Evolutionary conservation across 1,140 invertebrate species (phyloP), one percentile per base, ranked within the genome.

Genomic region (Teleopsis dalmanni): DNA sequence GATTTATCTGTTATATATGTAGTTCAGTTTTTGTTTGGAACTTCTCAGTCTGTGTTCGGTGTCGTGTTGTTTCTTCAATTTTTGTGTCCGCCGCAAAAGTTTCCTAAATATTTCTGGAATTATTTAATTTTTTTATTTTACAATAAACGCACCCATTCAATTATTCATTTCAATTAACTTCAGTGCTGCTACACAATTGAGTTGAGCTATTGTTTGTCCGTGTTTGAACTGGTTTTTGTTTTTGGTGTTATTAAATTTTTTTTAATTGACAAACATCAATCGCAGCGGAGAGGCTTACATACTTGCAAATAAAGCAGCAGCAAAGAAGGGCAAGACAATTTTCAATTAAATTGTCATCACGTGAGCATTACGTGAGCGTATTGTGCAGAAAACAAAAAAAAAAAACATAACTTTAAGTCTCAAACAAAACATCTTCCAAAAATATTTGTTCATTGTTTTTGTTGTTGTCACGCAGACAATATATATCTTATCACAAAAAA

Each of bases 331-430:
- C 35, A 33, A 50, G 42, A 50, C 35, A 29, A 43, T 31, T 29
- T 16, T 31, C 27, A 40, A 27, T 13, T 31, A 31, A 19, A 49
- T 35, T 42, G 40, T 34, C 48, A 49, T 50, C 48, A 50, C 48
- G 40, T 49, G 47, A 49, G 40, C 31, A 50, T 50, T 44, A 50
- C 48, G 48, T 50, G 48, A 50, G 34, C 40, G 26, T 8, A 7
- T 13, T 7, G 7, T 43, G 16, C 14, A 11, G 31, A 29, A 19
- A 29, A n/a, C 14, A 43, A 6, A 31, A 29, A 27, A 2, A 29
- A 19, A 31, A n/a, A 6, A n/a, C n/a, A n/a, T n/a, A n/a, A n/a
- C n/a, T n/a, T n/a, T n/a, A n/a, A n/a, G n/a, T n/a, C n/a, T n/a
- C n/a, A n/a, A n/a, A n/a, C n/a, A n/a, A n/a, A n/a, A n/a, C 36